Base-by-base conservation (phyloP, 2,888 invertebrate species). In the Listrodromus nycthemerus region DNA sequence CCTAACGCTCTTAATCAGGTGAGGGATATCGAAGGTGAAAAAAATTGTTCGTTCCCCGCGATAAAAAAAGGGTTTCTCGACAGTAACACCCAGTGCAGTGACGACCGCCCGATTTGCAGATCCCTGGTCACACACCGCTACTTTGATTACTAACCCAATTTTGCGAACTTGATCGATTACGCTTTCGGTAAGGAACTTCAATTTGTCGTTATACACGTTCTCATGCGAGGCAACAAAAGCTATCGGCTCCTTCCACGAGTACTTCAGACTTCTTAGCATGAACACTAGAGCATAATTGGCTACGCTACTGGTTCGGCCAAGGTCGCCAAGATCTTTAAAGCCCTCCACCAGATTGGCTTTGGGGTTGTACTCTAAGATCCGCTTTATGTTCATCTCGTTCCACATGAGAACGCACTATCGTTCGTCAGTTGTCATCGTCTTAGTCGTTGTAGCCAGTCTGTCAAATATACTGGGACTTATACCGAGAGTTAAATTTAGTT, bases 381-480 rank as follows among this genome's bases (percentile, higher is more conserved):
- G 76, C 65, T 87, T 89, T 1, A 89, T 87, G 27, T 80, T 52
- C 86, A 89, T 88, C 75, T 89, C 89, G 82, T 89, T 87, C 80
- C 86, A 86, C 79, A 89, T 83, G 13, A 89, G 65, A 63, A 89
- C 87, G 69, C 89, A 87, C 70, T 88, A 74, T 33, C 83, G 71
- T 84, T 86, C 86, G 58, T 79, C 58, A 19, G 33, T 84, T 58
- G 75, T 76, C 91, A 91, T 91, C 16, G 78, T 82, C 27, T 67
- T 73, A n/a, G 83, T 83, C 86, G 89, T 89, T 6, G 77, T 41
- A 61, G 80, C 21, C 13, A 89, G 55, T 77, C 86, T 86, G 30
- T 86, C 66, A 52, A 87, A 83, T 24, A 90, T 80, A 37, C 77
- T 74, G 6, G 80, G 71, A 50, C 81, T 78, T 80, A 89, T 80